phyloP scores from a whole-genome alignment of 2,797 vertebrate species.

The Podarcis lilfordi region DNA sequence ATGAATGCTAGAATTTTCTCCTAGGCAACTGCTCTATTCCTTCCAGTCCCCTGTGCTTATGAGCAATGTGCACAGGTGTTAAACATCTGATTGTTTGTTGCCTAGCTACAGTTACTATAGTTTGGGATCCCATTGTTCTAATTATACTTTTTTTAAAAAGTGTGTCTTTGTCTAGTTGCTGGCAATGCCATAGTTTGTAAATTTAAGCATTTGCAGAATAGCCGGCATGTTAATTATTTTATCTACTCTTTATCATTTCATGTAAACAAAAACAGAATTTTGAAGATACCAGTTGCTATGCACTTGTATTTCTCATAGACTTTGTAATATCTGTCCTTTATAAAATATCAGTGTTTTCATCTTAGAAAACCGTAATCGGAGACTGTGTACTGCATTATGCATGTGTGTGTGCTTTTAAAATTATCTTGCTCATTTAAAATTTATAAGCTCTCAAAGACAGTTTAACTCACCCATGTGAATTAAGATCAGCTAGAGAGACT shows the following conservation, averaged over 20 bases:
- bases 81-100: neutral
- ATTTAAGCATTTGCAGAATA: neutral
- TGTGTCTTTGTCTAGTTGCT: neutral
- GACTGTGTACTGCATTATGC: neutral
- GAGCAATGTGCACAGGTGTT: neutral
- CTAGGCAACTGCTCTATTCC: neutral
- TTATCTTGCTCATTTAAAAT: conserved; percentile 11
- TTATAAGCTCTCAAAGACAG: conserved; percentile 13
- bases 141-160: accelerated
- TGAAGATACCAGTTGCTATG: neutral
- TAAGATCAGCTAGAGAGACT: conserved; percentile 3
- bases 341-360: neutral
- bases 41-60: neutral
- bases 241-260: neutral
- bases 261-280: neutral
- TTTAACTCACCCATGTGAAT: neutral
- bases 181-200: neutral
- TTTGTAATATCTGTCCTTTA: neutral
- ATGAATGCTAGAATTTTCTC: neutral
- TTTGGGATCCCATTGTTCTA: neutral
- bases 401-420: neutral
- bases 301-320: neutral
- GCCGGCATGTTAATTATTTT: neutral
- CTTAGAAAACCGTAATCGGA: neutral
- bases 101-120: neutral